Conservation (phyloP, 2,797 vertebrate species). For the Microctenopoma lineatum region DNA sequence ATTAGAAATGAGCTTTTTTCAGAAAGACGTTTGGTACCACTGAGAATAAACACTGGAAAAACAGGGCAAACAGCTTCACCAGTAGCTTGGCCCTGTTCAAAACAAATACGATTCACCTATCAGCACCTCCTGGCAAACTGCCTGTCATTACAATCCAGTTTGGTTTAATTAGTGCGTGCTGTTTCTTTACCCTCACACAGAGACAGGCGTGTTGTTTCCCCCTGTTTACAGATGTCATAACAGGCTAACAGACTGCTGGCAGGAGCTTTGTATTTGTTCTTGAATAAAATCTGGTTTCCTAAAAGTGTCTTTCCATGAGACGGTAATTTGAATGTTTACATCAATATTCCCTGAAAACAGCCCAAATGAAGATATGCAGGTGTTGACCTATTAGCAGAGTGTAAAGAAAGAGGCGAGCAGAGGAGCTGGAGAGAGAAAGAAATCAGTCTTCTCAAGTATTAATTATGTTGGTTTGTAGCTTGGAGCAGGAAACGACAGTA, state of each 20-base stretch:
- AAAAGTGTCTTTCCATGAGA: constrained; percentile 19
- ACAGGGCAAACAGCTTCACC: not conserved
- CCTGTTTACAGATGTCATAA: not conserved
- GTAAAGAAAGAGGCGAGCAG: constrained; percentile 27
- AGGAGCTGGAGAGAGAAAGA: constrained; percentile 34
- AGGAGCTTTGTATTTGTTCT: not conserved
- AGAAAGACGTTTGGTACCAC: too few species aligned
- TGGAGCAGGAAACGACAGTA: constrained; percentile 36
- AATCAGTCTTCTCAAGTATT: constrained; percentile 57
- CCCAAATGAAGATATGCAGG: constrained; percentile 31
- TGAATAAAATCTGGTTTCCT: not conserved
- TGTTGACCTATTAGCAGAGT: constrained; percentile 19
- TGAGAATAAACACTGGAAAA: not conserved
- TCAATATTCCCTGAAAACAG: constrained; percentile 24
- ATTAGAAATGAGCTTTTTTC: not conserved
- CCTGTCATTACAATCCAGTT: not conserved
- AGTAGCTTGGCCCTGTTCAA: not conserved
- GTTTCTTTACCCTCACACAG: too few species aligned
- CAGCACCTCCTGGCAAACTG: not conserved
- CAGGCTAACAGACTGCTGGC: not conserved
- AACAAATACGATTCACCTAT: not conserved
- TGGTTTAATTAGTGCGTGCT: not conserved
- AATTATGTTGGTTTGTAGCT: constrained; percentile 59
- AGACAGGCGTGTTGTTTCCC: not conserved
- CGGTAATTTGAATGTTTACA: constrained; percentile 32